A percentile compares a stretch with the other conserved stretches of the same genome.
phyloP scores from a whole-genome alignment of 2,113 vertebrate species.

The Pteruthius melanotis region DNA sequence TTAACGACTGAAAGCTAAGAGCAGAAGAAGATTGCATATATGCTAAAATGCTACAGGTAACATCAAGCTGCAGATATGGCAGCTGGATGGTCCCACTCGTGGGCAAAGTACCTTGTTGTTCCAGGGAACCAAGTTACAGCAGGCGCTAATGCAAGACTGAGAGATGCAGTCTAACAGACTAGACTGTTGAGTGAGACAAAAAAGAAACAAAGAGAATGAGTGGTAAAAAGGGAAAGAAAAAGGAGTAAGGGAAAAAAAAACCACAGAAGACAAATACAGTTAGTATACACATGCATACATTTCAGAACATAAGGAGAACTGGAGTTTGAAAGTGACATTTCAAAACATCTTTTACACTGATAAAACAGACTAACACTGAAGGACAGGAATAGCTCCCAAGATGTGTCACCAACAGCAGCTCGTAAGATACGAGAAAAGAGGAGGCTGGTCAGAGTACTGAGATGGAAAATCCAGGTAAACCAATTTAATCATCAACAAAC shows the following conservation, averaged over 20 bases:
- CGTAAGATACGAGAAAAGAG: background rate
- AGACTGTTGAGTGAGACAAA: constrained; percentile 70
- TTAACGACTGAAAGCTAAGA: background rate
- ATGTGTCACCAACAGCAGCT: background rate
- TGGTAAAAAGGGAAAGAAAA: constrained; percentile 32
- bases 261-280: background rate
- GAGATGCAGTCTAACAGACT: constrained; percentile 77
- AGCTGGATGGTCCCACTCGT: constrained; percentile 40
- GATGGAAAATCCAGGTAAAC: constrained; percentile 17
- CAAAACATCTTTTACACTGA: background rate
- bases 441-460: background rate
- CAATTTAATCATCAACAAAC: constrained; percentile 33
- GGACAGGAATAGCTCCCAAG: background rate
- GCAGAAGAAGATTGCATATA: background rate
- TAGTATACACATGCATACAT: background rate
- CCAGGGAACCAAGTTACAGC: constrained; percentile 81
- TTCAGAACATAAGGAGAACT: background rate
- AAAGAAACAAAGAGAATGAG: constrained; percentile 57
- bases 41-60: constrained; percentile 21
- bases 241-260: background rate
- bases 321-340: background rate
- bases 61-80: constrained; percentile 20
- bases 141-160: constrained; percentile 81
- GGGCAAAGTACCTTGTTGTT: constrained; percentile 77
- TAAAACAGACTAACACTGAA: background rate